A percentile compares a stretch with the other conserved stretches of the same genome.
phyloP scores from a whole-genome alignment of 2,888 invertebrate genomes.

The Clostera curtula region DNA sequence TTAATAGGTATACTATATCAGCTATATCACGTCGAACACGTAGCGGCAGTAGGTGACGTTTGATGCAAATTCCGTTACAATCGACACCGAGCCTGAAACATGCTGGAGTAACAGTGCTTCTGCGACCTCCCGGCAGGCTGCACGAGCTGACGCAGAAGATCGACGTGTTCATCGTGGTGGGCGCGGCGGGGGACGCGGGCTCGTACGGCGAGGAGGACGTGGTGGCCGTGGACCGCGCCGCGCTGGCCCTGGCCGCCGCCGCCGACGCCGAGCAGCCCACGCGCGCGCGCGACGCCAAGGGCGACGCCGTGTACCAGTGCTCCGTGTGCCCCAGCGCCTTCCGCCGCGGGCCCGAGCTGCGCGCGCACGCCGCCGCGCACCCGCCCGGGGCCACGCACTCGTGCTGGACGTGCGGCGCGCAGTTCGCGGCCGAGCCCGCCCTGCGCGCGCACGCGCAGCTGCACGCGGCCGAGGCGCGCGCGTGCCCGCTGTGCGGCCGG shows the following conservation, averaged over 20 bases:
- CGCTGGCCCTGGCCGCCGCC: constrained; percentile 45
- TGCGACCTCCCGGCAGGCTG: constrained; percentile 22
- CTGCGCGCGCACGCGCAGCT: constrained; percentile 33
- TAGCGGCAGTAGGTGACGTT: no score
- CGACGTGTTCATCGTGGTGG: constrained; percentile 65
- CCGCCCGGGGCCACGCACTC: constrained; percentile 42
- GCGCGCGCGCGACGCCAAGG: constrained; percentile 43
- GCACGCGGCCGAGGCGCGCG: constrained; percentile 16
- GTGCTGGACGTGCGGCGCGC: constrained; percentile 65
- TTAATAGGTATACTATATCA: no score
- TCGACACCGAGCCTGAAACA: no score
- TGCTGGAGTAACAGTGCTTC: neutral
- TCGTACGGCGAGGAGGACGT: constrained; percentile 61
- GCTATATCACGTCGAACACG: no score
- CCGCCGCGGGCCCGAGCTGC: constrained; percentile 45
- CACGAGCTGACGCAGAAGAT: constrained; percentile 64
- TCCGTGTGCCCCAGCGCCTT: constrained; percentile 56
- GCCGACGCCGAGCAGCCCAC: constrained; percentile 50
- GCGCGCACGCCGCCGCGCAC: constrained; percentile 37
- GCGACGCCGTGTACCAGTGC: constrained; percentile 59
- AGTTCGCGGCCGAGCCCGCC: constrained; percentile 32
- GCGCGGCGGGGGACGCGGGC: constrained; percentile 43
- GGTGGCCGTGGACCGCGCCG: constrained; percentile 60
- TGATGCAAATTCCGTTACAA: no score
- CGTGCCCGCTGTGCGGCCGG: constrained; percentile 39